These are phyloP conservation scores for Pangasius mekongensis DNA, from an alignment of 2,797 vertebrate genomes.

Conservation along the genomic window DNA sequence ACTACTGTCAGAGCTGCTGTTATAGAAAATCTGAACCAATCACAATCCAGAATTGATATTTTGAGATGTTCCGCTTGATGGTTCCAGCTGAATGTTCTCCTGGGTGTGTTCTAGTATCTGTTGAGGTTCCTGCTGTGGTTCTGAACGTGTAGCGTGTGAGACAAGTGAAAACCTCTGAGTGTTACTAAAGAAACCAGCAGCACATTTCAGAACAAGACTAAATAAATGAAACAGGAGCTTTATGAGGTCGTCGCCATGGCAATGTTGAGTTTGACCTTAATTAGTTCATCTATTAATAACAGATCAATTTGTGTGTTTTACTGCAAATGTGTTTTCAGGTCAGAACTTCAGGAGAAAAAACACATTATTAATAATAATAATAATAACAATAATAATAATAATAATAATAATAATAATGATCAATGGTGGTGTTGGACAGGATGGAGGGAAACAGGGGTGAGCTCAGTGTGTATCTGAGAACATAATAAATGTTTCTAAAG, in stretches of 20 bases:
- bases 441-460: too few relatives aligned
- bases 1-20: neutral
- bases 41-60: neutral
- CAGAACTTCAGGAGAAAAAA: neutral
- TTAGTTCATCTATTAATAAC: conserved; percentile 71
- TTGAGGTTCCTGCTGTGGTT: neutral
- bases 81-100: neutral
- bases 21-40: neutral
- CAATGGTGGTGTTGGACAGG: too few relatives aligned
- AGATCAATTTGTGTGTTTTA: conserved; percentile 48
- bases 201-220: neutral
- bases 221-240: neutral
- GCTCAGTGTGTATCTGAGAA: too few relatives aligned
- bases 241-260: neutral
- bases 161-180: neutral
- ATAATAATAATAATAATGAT: neutral
- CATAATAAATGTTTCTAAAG: too few relatives aligned
- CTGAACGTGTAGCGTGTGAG: neutral
- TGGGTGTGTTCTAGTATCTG: neutral
- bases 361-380: too few relatives aligned
- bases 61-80: neutral
- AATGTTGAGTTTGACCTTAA: conserved; percentile 60
- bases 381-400: neutral
- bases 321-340: neutral
- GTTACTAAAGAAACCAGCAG: neutral